Percentiles rank a stretch among this genome's conserved stretches.
Evolutionary conservation across 2,797 vertebrate genomes (phyloP).

Genomic region (Arnoldichthys spilopterus): DNA sequence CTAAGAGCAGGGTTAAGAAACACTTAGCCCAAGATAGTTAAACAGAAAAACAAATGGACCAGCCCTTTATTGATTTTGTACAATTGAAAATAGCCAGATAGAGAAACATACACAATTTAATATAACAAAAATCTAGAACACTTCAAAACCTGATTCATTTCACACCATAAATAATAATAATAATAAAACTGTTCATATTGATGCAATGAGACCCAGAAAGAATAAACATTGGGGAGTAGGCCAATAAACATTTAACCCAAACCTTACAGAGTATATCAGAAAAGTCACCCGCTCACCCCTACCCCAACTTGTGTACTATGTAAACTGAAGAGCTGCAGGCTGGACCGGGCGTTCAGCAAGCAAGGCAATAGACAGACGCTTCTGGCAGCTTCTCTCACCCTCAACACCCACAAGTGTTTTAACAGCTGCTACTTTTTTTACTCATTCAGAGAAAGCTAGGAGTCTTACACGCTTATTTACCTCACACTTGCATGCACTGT

Average conservation of each 20-base stretch:
- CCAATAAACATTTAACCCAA: slow-evolving; percentile 17
- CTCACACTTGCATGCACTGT: slow-evolving; percentile 16
- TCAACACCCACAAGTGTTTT: slow-evolving; percentile 48
- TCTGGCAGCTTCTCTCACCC: slow-evolving; percentile 36
- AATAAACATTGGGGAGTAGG: background rate
- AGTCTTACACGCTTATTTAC: slow-evolving; percentile 6
- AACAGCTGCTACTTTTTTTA: slow-evolving; percentile 51
- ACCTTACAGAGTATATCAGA: background rate
- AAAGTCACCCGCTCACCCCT: background rate
- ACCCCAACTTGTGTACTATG: background rate
- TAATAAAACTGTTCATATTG: background rate
- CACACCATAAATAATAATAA: no score
- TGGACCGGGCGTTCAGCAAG: slow-evolving; percentile 5
- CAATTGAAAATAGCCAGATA: no score
- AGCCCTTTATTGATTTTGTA: no score
- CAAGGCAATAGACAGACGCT: slow-evolving; percentile 30
- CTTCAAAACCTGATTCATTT: no score
- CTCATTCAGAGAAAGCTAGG: slow-evolving; percentile 35
- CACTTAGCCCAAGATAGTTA: no score
- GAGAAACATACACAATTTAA: no score
- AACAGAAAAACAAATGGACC: no score
- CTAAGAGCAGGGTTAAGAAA: no score
- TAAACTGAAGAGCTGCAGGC: slow-evolving; percentile 29
- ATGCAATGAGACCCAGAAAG: background rate
- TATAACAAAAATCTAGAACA: no score